Evolutionary conservation across 2,888 invertebrate species (phyloP).

Genomic region (Leptinotarsa rubiginosa): DNA sequence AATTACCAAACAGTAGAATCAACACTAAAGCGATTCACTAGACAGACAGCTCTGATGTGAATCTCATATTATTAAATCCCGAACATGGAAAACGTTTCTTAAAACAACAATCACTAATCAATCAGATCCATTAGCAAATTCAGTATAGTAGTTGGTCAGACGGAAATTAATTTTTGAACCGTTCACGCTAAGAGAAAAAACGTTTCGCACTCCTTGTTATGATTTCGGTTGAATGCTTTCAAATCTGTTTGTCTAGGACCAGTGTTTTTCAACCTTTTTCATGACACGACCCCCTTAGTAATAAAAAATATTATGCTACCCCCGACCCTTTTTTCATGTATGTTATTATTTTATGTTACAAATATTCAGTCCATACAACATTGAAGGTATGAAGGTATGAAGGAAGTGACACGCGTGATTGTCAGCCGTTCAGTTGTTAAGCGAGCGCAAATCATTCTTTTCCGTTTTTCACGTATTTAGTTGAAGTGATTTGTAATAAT

Average conservation of each 20-base stretch:
- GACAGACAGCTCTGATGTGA: background rate
- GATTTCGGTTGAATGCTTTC: conserved; percentile 17
- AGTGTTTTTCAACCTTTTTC: no score
- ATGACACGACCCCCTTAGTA: no score
- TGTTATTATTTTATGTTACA: no score
- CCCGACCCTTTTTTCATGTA: no score
- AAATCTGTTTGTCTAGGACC: conserved; percentile 25
- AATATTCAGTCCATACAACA: no score
- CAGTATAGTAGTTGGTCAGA: background rate
- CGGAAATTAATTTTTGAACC: conserved; percentile 14
- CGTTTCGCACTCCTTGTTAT: conserved; percentile 15
- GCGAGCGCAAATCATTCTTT: no score
- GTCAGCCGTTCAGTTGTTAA: no score
- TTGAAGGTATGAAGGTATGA: no score
- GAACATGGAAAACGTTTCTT: conserved; percentile 6
- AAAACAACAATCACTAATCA: conserved; percentile 8
- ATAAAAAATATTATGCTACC: no score
- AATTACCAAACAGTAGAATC: background rate
- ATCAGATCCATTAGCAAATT: background rate
- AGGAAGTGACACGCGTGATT: no score
- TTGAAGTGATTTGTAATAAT: no score
- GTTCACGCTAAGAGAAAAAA: conserved; percentile 1
- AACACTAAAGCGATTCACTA: background rate
- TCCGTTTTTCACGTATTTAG: no score
- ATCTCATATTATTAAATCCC: background rate